A percentile compares a stretch with the other conserved stretches of the same genome.
Conservation (phyloP, 2,888 invertebrate genomes). For the Volucella zonaria region DNA sequence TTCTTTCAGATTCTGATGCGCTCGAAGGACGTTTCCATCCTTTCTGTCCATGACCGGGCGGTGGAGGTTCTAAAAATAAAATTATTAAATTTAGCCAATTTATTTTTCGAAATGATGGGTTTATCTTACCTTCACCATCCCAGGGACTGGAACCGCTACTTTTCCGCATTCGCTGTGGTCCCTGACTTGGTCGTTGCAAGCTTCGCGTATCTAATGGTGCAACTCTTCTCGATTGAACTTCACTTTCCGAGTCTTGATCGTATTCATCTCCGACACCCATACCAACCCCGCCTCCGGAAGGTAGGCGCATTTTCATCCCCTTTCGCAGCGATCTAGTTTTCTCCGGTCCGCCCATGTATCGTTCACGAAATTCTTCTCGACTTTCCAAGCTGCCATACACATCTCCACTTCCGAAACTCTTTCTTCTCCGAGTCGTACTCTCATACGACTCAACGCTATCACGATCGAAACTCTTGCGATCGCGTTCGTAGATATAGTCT, state of each 20-base stretch:
- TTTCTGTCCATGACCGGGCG: constrained; percentile 78
- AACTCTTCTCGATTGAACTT: constrained; percentile 78
- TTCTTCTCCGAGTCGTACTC: constrained; percentile 79
- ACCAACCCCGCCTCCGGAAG: constrained; percentile 39
- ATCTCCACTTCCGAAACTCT: constrained; percentile 82
- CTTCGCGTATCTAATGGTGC: constrained; percentile 78
- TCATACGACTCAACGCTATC: constrained; percentile 82
- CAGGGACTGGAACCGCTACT: constrained; percentile 84
- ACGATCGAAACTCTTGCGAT: constrained; percentile 82
- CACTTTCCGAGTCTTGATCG: constrained; percentile 84
- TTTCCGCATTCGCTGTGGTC: constrained; percentile 79
- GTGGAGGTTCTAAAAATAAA: constrained; percentile 76
- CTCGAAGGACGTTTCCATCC: constrained; percentile 85
- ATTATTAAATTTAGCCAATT: not conserved
- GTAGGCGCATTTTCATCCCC: constrained; percentile 78
- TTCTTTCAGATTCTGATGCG: constrained; percentile 84
- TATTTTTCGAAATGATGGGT: not conserved
- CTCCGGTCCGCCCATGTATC: constrained; percentile 79
- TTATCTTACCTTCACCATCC: constrained; percentile 83
- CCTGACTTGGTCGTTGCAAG: constrained; percentile 80
- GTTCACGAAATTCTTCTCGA: constrained; percentile 82
- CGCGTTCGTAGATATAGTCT: constrained; percentile 81
- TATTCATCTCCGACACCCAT: constrained; percentile 83
- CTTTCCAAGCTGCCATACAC: constrained; percentile 82
- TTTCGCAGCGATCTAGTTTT: constrained; percentile 81